These are phyloP conservation scores for Anastrepha ludens DNA, from an alignment of 1,140 invertebrate species.

Conservation along the genomic window DNA sequence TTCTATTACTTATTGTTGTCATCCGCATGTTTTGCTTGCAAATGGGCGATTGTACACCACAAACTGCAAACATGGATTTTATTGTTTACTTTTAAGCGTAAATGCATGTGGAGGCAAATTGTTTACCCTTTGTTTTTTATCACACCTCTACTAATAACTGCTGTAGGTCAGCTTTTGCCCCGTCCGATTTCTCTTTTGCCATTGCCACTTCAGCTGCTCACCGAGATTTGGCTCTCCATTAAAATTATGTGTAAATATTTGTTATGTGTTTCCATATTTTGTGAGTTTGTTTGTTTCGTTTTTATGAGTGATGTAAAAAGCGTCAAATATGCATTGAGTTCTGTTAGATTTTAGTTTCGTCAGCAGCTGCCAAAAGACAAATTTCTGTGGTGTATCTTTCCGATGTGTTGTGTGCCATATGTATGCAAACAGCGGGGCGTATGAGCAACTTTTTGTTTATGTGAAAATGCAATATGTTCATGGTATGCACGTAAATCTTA, in stretches of 20 bases:
- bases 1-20: background rate
- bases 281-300: background rate
- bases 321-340: slow-evolving; percentile 21
- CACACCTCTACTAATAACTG: slow-evolving; percentile 24
- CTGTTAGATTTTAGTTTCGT: background rate
- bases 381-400: background rate
- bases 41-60: background rate
- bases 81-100: slow-evolving; percentile 24
- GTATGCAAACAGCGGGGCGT: background rate
- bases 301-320: background rate
- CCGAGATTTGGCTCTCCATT: slow-evolving; percentile 10
- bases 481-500: too few relatives aligned
- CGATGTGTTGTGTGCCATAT: too few relatives aligned
- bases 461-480: background rate
- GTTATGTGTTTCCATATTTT: background rate
- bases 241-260: slow-evolving; percentile 36
- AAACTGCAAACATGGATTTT: background rate
- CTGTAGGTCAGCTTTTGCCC: background rate
- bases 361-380: background rate
- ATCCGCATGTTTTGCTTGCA: background rate
- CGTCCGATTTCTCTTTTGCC: background rate
- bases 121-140: background rate
- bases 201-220: background rate
- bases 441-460: background rate
- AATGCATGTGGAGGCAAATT: background rate